phyloP scores from a whole-genome alignment of 2,113 vertebrate genomes.

The Eudyptes chrysolophus region DNA sequence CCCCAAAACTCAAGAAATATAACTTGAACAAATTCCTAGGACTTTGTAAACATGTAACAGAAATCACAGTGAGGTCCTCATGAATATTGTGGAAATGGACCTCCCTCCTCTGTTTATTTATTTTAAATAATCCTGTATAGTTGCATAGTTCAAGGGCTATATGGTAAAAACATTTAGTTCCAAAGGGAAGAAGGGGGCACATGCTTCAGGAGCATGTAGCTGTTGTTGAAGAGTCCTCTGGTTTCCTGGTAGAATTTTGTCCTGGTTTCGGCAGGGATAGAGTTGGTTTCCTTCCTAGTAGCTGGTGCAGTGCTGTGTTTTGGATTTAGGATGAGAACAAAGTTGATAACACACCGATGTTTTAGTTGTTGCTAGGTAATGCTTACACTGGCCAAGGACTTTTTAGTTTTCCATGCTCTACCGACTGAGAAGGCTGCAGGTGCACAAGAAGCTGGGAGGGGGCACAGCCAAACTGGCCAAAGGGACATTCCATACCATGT shows the following conservation, averaged over 20 bases:
- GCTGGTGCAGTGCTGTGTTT: too few species aligned
- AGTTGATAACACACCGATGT: too few species aligned
- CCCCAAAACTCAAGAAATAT: not conserved
- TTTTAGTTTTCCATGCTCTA: too few species aligned
- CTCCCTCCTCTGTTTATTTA: not conserved
- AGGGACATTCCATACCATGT: too few species aligned
- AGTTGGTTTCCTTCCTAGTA: too few species aligned
- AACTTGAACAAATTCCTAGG: not conserved
- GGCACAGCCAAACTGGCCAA: too few species aligned
- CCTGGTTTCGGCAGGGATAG: too few species aligned
- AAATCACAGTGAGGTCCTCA: not conserved
- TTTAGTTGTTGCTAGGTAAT: too few species aligned
- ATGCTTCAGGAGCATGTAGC: not conserved
- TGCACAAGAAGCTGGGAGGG: too few species aligned
- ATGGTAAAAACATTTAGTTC: not conserved
- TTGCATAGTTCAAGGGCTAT: not conserved
- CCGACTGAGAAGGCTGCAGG: too few species aligned
- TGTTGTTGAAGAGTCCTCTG: not conserved
- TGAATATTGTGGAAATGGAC: not conserved
- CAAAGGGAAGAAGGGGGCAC: not conserved
- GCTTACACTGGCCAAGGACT: too few species aligned
- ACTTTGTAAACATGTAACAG: not conserved
- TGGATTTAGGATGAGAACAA: too few species aligned
- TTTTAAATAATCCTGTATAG: not conserved
- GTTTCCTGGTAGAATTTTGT: not conserved